Conservation (phyloP, 1,140 invertebrate genomes). For the Drosophila neocordata region DNA sequence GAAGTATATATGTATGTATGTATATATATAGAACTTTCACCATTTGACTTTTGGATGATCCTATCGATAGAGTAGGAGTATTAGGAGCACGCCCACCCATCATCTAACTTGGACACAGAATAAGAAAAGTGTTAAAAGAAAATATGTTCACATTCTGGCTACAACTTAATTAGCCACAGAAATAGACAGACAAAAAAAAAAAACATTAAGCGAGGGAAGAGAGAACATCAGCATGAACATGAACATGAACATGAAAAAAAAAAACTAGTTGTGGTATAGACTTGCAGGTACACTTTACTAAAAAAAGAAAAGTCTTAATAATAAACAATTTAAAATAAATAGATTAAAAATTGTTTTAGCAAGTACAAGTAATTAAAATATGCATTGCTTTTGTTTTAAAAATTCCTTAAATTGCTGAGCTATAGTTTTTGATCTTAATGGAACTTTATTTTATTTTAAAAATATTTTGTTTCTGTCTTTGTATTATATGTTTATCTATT, state of each 20-base stretch:
- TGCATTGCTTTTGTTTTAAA: too few relatives aligned
- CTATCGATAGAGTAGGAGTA: slow-evolving; percentile 7
- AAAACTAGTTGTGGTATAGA: slow-evolving; percentile 17
- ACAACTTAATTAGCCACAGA: slow-evolving; percentile 77
- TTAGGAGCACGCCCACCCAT: not conserved
- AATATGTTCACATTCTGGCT: slow-evolving; percentile 69
- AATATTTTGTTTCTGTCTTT: not conserved
- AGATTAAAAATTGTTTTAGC: too few relatives aligned
- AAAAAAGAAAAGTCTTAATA: too few relatives aligned
- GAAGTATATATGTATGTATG: too few relatives aligned
- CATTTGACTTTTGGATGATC: slow-evolving; percentile 68
- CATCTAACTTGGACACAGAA: slow-evolving; percentile 22
- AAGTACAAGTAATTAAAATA: too few relatives aligned
- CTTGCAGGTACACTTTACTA: slow-evolving; percentile 38
- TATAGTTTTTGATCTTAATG: too few relatives aligned
- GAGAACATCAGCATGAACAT: slow-evolving; percentile 4
- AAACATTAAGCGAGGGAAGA: slow-evolving; percentile 22
- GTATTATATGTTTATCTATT: not conserved
- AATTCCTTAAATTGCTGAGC: too few relatives aligned
- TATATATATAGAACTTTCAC: slow-evolving; percentile 70
- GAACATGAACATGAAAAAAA: slow-evolving; percentile 50
- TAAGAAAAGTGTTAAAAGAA: slow-evolving; percentile 75
- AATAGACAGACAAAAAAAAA: slow-evolving; percentile 37
- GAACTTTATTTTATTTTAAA: not conserved
- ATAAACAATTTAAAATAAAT: too few relatives aligned